Evolutionary conservation across 2,797 vertebrate genomes (phyloP).

Genomic region (Echiichthys vipera): DNA sequence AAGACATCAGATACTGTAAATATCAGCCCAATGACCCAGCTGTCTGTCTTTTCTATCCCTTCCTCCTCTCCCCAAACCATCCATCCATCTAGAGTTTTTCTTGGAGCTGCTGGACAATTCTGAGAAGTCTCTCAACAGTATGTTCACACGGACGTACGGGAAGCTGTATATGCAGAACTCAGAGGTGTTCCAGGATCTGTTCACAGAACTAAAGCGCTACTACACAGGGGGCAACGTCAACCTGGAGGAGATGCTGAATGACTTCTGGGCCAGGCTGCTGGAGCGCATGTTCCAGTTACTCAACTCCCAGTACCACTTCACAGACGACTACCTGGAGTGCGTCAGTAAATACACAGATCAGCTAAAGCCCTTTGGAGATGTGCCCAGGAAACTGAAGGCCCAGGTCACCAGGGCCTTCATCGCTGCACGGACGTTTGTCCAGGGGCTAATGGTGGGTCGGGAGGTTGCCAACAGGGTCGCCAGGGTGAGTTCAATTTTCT

Average conservation of each 20-base stretch:
- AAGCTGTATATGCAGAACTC: conserved; percentile 97
- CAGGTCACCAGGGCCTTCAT: conserved; percentile 96
- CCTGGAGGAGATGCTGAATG: conserved; percentile 96
- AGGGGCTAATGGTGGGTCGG: conserved; percentile 95
- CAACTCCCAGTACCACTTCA: conserved; percentile 96
- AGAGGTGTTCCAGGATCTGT: conserved; percentile 96
- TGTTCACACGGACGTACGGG: conserved; percentile 93
- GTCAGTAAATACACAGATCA: conserved; percentile 96
- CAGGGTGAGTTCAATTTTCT: conserved; percentile 87
- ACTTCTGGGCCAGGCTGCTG: conserved; percentile 96
- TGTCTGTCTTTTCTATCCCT: conserved; percentile 31
- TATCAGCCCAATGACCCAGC: conserved; percentile 34
- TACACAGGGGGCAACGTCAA: conserved; percentile 96
- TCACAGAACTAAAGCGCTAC: conserved; percentile 94
- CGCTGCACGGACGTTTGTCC: conserved; percentile 95
- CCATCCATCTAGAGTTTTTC: conserved; percentile 90
- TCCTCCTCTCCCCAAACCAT: conserved; percentile 36
- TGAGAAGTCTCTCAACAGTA: conserved; percentile 93
- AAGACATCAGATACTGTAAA: conserved; percentile 26
- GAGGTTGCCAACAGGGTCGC: conserved; percentile 97
- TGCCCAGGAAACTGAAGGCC: conserved; percentile 93
- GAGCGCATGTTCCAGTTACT: conserved; percentile 97
- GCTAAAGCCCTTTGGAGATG: conserved; percentile 95
- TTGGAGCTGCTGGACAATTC: conserved; percentile 96
- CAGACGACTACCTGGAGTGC: conserved; percentile 96